phyloP scores from a whole-genome alignment of 23 tunicate species.

The Ascidia mentula region DNA sequence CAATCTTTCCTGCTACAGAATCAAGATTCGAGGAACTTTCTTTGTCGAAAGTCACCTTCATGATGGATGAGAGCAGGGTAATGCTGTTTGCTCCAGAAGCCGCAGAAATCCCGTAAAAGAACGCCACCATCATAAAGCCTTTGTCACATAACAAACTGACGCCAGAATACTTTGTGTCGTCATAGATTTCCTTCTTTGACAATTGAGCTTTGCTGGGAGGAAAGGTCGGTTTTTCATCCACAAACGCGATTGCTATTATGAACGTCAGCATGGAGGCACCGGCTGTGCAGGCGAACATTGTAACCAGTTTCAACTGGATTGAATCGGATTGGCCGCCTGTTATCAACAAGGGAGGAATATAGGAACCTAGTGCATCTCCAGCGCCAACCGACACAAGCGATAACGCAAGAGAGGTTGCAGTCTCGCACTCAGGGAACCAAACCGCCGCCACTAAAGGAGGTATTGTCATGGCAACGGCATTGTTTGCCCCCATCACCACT shows the following conservation, averaged over 20 bases:
- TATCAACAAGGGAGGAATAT: constrained; percentile 23
- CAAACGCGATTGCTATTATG: constrained; percentile 6
- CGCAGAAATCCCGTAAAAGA: constrained; percentile 51
- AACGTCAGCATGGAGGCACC: constrained; percentile 27
- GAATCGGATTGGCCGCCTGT: neutral
- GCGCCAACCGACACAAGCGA: constrained; percentile 50
- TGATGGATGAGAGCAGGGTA: constrained; percentile 50
- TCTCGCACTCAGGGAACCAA: constrained; percentile 54
- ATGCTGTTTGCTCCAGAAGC: constrained; percentile 64
- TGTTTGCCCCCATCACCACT: constrained; percentile 43
- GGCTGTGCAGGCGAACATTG: constrained; percentile 38
- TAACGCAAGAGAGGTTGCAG: constrained; percentile 40
- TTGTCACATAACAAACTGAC: constrained; percentile 6
- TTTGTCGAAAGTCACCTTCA: neutral
- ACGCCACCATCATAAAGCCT: constrained; percentile 38
- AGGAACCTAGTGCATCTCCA: constrained; percentile 52
- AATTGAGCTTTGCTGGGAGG: constrained; percentile 55
- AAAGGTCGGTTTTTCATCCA: constrained; percentile 27
- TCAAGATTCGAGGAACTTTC: neutral
- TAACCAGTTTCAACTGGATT: constrained; percentile 24
- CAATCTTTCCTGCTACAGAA: constrained; percentile 38
- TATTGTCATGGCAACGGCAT: constrained; percentile 57
- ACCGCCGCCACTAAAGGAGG: constrained; percentile 57
- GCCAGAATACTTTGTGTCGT: neutral
- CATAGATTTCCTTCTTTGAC: neutral